Base-by-base conservation (phyloP, 37 sponge, comb jelly and placozoan species). In the Chondrilla cf. caribensis region DNA sequence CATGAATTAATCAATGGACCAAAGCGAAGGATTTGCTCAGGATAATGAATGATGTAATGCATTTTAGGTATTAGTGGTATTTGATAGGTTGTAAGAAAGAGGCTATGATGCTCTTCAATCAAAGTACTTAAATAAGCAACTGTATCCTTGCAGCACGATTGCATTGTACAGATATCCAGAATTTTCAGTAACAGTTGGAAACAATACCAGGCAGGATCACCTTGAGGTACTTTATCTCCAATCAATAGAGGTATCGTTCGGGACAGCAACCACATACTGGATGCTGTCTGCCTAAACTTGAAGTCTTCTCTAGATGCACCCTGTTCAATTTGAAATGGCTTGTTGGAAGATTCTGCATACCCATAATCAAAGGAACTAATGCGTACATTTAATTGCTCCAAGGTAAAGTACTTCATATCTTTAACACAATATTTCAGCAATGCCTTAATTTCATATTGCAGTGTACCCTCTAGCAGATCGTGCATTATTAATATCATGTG, bases 401-500 rank as follows among this genome's bases (percentile, higher is more conserved):
- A 4, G 5, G 54, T 47, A 77, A 77, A 47, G 32, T 77, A 44
- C n/a, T 28, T 77, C 3, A 7, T 22, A 44, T 24, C 51, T n/a
- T n/a, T 36, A 19, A 77, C 6, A 47, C 78, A 77, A 25, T 77
- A 47, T 4, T 28, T 24, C 25, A 77, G 78, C 9, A 77, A 32
- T 47, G n/a, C 24, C 9, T n/a, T 47, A 8, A 77, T n/a, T 32
- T 77, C 78, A 77, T 44, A 21, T 3, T 9, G 51, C 5, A 77
- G 17, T 24, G 42, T 21, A 47, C 78, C 78, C 43, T 77, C 78
- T 6, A 47, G 21, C 6, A 77, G 21, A 22, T 77, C 78, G 43
- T 77, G 78, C 78, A 77, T 77, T 11, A n/a, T n/a, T n/a, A 47
- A 77, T 21, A 47, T 77, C 78, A 77, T 77, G 78, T 43, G 78